Conservation (phyloP, 2,888 invertebrate genomes). For the Nezara viridula region DNA sequence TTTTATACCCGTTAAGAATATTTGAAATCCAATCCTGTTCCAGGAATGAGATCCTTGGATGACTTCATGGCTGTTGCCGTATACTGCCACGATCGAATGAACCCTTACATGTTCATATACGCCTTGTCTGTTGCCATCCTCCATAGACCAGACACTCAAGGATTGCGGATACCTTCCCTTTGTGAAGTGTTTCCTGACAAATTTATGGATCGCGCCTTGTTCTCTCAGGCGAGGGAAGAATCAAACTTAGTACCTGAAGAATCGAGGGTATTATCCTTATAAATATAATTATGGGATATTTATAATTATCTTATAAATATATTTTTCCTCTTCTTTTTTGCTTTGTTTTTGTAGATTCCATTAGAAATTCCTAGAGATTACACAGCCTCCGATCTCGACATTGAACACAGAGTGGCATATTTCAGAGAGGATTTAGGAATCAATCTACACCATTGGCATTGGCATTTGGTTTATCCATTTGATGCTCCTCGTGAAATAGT, state of each 20-base stretch:
- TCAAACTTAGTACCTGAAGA: conserved; percentile 72
- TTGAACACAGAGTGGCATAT: conserved; percentile 85
- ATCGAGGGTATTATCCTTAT: conserved; percentile 58
- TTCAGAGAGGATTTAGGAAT: conserved; percentile 89
- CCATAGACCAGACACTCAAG: conserved; percentile 80
- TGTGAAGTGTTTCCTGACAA: conserved; percentile 86
- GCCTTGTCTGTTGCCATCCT: conserved; percentile 81
- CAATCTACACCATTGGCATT: conserved; percentile 92
- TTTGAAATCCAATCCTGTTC: neutral
- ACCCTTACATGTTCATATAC: conserved; percentile 86
- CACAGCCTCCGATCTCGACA: conserved; percentile 81
- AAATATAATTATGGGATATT: neutral
- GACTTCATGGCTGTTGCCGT: conserved; percentile 81
- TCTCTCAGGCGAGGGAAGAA: conserved; percentile 79
- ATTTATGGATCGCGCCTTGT: conserved; percentile 82
- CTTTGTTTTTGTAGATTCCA: conserved; percentile 75
- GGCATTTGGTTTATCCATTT: conserved; percentile 90
- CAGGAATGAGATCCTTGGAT: conserved; percentile 79
- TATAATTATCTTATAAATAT: neutral
- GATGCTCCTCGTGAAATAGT: conserved; percentile 77
- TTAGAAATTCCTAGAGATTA: conserved; percentile 81
- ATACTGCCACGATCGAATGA: conserved; percentile 80
- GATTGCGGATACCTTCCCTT: conserved; percentile 80
- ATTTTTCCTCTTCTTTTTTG: no score
- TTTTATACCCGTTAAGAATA: neutral